Evolutionary conservation across 2,113 vertebrate genomes (phyloP), one percentile per base, ranked within the genome.

Genomic region (Lates calcarifer): DNA sequence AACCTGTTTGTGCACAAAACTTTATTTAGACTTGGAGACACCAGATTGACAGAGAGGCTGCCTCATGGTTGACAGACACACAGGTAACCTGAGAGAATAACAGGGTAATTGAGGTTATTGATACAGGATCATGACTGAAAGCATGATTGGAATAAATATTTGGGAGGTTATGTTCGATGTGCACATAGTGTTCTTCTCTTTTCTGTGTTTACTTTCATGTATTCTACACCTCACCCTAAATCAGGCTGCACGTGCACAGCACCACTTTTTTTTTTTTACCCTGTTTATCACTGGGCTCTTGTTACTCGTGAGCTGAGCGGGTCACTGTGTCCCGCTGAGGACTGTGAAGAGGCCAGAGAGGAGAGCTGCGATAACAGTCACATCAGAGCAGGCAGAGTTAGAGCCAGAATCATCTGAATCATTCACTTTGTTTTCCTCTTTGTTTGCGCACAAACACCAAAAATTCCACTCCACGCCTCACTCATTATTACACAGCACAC

Each of bases 1-100:
- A 88, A 66, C 77, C 71, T 14, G 29, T 84, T 13, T 56, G 22
- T 43, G 76, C 45, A 62, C 79, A 53, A 70, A 81, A 77, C 68
- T 75, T 60, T 24, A 68, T 75, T 77, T 26, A 62, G 64, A 26
- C 45, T 39, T 12, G 33, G 35, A 73, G 62, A 69, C 45, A 17
- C 14, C 2, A 24, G 61, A 17, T 33, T 57, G 81, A 85, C 70
- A 55, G 74, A 24, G 31, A 28, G 53, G 6, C 51, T 45, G 51
- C 35, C 35, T 58, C 20, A 0, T 22, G 26, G 62, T 61, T 31
- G 76, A 78, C 60, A 75, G 65, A 73, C 22, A 22, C 0, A 2
- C 3, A 18, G 6, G 35, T 13, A 35, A 47, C 18, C 57, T 26
- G 49, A 33, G 56, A 68, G 18, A 79, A 80, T 24, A 77, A 64